Percentiles rank a stretch among this genome's conserved stretches.
phyloP scores from a whole-genome alignment of 1,140 invertebrate species.

The Lanistes nyassanus region DNA sequence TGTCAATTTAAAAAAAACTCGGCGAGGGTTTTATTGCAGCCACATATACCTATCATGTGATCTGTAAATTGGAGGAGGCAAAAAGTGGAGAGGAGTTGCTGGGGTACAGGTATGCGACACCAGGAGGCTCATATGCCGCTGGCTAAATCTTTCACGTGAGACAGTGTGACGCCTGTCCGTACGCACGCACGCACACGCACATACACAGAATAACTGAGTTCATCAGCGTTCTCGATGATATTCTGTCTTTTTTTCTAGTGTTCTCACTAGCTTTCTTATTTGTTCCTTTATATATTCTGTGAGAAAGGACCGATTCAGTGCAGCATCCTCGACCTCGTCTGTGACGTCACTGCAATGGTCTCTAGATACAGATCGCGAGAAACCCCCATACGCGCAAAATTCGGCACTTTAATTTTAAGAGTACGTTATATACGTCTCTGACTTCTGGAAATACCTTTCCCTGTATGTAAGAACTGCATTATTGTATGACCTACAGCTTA shows the following conservation, averaged over 20 bases:
- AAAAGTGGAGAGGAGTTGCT: too few relatives aligned
- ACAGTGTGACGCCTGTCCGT: background rate
- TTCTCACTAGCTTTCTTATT: background rate
- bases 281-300: background rate
- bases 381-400: slow-evolving; percentile 4
- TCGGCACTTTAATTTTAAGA: background rate
- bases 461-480: background rate
- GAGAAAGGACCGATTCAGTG: background rate
- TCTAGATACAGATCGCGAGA: background rate
- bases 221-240: background rate
- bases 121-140: too few relatives aligned
- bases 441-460: too few relatives aligned
- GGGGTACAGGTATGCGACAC: too few relatives aligned
- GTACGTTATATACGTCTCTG: background rate
- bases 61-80: too few relatives aligned
- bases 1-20: too few relatives aligned
- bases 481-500: background rate
- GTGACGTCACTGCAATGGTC: background rate
- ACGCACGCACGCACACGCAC: background rate
- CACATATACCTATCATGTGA: too few relatives aligned
- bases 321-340: background rate
- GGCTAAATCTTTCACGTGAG: too few relatives aligned
- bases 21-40: too few relatives aligned
- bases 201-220: background rate
- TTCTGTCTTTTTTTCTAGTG: too few relatives aligned